phyloP scores from a whole-genome alignment of 2,888 invertebrate genomes.

The Cantharis rustica region DNA sequence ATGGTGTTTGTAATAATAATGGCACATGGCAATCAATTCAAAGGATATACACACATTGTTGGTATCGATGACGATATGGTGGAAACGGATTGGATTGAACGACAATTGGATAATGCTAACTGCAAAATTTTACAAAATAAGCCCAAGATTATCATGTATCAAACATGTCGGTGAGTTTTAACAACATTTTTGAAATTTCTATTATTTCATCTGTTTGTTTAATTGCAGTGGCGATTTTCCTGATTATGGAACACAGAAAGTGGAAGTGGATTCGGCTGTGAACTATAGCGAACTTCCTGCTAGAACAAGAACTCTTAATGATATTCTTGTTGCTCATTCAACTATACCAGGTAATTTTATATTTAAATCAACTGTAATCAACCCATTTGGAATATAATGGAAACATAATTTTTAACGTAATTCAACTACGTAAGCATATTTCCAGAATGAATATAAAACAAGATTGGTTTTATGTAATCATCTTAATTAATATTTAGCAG shows the following conservation, averaged over 20 bases:
- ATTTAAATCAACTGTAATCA: too few relatives aligned
- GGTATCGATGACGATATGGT: conserved; percentile 63
- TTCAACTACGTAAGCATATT: too few relatives aligned
- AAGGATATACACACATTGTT: conserved; percentile 59
- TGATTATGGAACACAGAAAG: conserved; percentile 37
- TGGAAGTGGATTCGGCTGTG: conserved; percentile 34
- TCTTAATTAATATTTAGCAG: too few relatives aligned
- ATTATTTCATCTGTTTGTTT: not conserved
- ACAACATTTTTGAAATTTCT: not conserved
- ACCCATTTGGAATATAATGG: too few relatives aligned
- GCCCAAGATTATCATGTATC: conserved; percentile 75
- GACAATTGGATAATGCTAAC: conserved; percentile 63
- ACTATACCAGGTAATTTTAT: conserved; percentile 58
- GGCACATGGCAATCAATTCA: conserved; percentile 65
- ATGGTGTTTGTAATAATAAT: conserved; percentile 69
- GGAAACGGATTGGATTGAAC: conserved; percentile 60
- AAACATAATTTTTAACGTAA: too few relatives aligned
- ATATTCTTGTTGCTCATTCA: conserved; percentile 68
- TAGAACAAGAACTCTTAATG: conserved; percentile 53
- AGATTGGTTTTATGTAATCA: too few relatives aligned
- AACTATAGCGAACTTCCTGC: conserved; percentile 21
- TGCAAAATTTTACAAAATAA: conserved; percentile 62
- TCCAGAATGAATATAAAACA: too few relatives aligned
- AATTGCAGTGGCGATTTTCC: conserved; percentile 46
- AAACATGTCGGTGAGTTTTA: conserved; percentile 65